phyloP scores from a whole-genome alignment of 2,797 vertebrate genomes.

The Ceryle rudis region DNA sequence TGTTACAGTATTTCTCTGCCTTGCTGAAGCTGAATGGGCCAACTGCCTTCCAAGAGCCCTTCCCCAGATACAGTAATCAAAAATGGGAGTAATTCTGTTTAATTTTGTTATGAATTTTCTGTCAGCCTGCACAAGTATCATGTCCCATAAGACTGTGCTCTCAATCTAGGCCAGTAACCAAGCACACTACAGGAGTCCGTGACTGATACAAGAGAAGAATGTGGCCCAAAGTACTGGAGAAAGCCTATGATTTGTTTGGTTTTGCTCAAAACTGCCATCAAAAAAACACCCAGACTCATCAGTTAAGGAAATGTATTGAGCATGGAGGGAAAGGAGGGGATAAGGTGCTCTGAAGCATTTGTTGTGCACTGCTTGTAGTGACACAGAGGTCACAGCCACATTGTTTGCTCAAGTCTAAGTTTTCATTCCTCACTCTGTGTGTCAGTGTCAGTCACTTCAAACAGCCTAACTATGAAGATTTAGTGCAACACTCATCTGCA shows the following conservation, averaged over 20 bases:
- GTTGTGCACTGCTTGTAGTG: not conserved
- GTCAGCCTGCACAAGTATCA: not conserved
- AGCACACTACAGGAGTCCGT: not conserved
- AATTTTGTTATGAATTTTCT: not conserved
- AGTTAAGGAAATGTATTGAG: conserved; percentile 22
- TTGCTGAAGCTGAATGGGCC: not conserved
- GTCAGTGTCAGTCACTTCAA: not conserved
- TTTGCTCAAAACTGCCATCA: not conserved
- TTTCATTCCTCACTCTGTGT: not conserved
- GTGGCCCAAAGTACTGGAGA: not conserved
- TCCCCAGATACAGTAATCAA: not conserved
- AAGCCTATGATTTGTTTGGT: not conserved
- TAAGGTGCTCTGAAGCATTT: not conserved
- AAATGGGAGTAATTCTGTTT: not conserved
- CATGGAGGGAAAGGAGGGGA: not conserved
- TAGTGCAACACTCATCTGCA: not conserved
- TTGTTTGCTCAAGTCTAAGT: conserved; percentile 34
- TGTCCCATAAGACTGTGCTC: not conserved
- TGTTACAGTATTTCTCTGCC: not conserved
- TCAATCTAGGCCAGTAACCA: not conserved
- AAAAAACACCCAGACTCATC: not conserved
- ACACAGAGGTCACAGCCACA: not conserved
- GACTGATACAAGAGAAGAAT: not conserved
- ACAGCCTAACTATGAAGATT: not conserved
- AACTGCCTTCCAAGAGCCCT: not conserved